Conservation (phyloP, 1,140 invertebrate species). For the Magallana angulata region DNA sequence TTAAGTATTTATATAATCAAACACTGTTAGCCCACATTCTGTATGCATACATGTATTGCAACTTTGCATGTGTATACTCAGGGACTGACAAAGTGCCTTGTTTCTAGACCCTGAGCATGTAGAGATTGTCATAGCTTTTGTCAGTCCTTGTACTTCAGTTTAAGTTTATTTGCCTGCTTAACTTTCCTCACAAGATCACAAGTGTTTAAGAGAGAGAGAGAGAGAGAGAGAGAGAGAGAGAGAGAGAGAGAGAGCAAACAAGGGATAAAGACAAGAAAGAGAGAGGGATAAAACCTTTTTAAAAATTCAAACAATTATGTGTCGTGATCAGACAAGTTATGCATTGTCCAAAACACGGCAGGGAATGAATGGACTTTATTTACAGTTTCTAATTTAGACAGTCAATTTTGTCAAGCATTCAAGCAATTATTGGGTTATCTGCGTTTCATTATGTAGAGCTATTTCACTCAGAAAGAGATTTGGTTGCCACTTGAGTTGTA, state of each 20-base stretch:
- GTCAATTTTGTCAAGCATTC: conserved; percentile 15
- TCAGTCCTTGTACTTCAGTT: conserved; percentile 2
- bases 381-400: not conserved
- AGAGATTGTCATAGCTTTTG: not conserved
- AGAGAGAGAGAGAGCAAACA: not conserved
- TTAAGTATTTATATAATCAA: conserved; percentile 30
- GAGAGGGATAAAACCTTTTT: too few relatives aligned
- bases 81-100: not conserved
- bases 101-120: not conserved
- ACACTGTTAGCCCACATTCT: conserved; percentile 33
- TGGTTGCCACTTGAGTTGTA: not conserved
- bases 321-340: too few relatives aligned
- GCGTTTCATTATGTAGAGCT: not conserved
- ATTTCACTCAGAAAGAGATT: not conserved
- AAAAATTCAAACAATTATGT: too few relatives aligned
- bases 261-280: too few relatives aligned
- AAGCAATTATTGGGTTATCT: conserved; percentile 7
- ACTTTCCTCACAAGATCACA: not conserved
- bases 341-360: too few relatives aligned
- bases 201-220: not conserved
- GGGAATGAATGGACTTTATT: not conserved
- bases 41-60: conserved; percentile 33
- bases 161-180: conserved; percentile 20
- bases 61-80: not conserved
- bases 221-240: conserved; percentile 23